Evolutionary conservation across 1,140 invertebrate species (phyloP), one percentile per base, ranked within the genome.

Genomic region (Temnothorax curvispinosus): DNA sequence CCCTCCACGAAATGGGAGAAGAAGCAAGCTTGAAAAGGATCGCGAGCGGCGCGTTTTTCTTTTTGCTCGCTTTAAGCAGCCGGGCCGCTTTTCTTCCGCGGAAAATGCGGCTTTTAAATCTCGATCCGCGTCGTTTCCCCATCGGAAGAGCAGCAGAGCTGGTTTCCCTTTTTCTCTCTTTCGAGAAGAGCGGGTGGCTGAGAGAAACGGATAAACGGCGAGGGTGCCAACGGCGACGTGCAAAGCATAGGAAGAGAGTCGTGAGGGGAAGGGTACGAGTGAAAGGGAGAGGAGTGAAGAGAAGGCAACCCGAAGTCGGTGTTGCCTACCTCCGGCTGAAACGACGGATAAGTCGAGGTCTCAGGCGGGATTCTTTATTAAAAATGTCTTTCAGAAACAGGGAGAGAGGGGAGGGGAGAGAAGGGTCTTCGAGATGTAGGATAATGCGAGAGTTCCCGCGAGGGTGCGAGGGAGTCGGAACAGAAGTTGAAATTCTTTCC

Each of bases 81-180:
- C 71, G 82, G 54, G 64, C 44, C 81, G 78, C 71, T 88, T 86
- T 80, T 87, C 76, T 87, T 90, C 60, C 50, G 65, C 84, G 87
- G 74, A 88, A 88, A 88, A 78, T 65, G 84, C 81, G 80, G 88
- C 85, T 91, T 91, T 91, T 90, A 90, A 91, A 91, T 91, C 87
- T 86, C 89, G 87, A 88, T 90, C 58, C 82, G 47, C 84, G 35
- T 88, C 72, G 89, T 85, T 89, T 91, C 75, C 56, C 64, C 27
- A 35, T 56, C 67, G 86, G 56, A 62, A 82, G 65, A 84, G 35
- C 71, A 50, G 87, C 87, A 86, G 27, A 27, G 77, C 89, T 47
- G 44, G 41, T 72, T 50, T 64, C 50, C 69, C 75, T 21, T 62
- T 27, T 64, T 54, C 47, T 35, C 21, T 50, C 13, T 72, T 27